Conservation (phyloP, 2,113 vertebrate genomes). For the Oreochromis niloticus region DNA sequence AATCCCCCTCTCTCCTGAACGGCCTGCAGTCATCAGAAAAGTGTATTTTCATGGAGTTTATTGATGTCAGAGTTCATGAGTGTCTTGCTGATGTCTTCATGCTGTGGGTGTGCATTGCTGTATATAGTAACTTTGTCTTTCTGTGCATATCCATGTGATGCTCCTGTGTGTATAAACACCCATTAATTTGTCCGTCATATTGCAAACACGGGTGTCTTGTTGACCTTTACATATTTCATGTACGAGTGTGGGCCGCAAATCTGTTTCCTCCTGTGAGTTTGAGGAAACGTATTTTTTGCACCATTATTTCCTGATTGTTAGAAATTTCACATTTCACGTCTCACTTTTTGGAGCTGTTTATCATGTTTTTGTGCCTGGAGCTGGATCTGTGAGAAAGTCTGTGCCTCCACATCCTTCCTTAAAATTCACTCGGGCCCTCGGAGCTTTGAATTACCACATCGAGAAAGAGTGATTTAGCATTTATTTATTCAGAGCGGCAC, state of each 20-base stretch:
- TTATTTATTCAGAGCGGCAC: background rate
- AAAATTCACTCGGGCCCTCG: slow-evolving; percentile 17
- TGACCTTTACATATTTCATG: background rate
- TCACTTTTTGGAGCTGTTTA: background rate
- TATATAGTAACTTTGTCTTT: background rate
- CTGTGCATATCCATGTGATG: background rate
- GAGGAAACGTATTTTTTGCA: background rate
- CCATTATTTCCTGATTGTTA: background rate
- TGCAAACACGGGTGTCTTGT: background rate
- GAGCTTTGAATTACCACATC: slow-evolving; percentile 26
- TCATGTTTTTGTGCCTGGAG: background rate
- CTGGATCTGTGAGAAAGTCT: slow-evolving; percentile 2
- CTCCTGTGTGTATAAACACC: background rate
- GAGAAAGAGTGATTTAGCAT: background rate
- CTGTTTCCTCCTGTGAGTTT: background rate
- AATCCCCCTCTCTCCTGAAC: background rate
- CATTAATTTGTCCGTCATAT: background rate
- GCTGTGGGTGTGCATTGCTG: background rate
- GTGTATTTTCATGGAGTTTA: background rate
- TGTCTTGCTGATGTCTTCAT: background rate
- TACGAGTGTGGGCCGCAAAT: background rate
- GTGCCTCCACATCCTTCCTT: background rate
- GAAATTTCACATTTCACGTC: background rate
- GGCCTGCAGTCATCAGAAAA: background rate
- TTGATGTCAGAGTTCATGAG: background rate